Evolutionary conservation across 2,113 vertebrate species (phyloP).

Genomic region (Catharus bicknelli): DNA sequence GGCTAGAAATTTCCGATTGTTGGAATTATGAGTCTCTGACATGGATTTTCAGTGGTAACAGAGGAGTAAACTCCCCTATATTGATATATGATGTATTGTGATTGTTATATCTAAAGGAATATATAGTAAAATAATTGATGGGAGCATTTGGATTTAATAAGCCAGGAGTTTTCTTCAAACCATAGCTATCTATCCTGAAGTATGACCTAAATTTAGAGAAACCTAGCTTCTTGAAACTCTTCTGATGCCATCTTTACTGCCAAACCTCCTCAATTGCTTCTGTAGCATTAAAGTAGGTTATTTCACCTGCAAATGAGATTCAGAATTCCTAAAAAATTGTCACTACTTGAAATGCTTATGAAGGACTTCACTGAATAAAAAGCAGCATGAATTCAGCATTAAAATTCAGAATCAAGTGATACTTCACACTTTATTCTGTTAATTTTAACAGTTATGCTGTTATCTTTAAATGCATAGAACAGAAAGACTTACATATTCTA

Average conservation of each 20-base stretch:
- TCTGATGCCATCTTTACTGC: not conserved
- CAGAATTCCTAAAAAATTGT: slow-evolving; percentile 10
- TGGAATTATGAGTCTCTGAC: not conserved
- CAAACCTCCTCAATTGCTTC: not conserved
- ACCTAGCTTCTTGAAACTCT: not conserved
- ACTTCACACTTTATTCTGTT: slow-evolving; percentile 70
- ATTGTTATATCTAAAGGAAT: not conserved
- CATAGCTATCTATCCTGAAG: not conserved
- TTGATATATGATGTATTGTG: not conserved
- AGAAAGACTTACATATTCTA: slow-evolving; percentile 23
- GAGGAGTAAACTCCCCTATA: not conserved
- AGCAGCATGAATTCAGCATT: slow-evolving; percentile 49
- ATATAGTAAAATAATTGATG: not conserved
- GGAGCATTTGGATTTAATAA: not conserved
- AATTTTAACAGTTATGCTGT: slow-evolving; percentile 56
- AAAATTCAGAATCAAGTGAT: slow-evolving; percentile 63
- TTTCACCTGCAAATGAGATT: slow-evolving; percentile 44
- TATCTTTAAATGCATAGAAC: slow-evolving; percentile 38
- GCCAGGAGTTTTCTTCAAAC: not conserved
- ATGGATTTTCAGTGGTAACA: not conserved
- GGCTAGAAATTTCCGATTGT: not conserved
- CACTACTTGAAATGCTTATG: slow-evolving; percentile 21
- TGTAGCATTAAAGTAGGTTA: not conserved
- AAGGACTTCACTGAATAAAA: slow-evolving; percentile 42
- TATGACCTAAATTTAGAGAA: not conserved